Base-by-base conservation (phyloP, 2,888 invertebrate species). In the Lochmaea capreae region DNA sequence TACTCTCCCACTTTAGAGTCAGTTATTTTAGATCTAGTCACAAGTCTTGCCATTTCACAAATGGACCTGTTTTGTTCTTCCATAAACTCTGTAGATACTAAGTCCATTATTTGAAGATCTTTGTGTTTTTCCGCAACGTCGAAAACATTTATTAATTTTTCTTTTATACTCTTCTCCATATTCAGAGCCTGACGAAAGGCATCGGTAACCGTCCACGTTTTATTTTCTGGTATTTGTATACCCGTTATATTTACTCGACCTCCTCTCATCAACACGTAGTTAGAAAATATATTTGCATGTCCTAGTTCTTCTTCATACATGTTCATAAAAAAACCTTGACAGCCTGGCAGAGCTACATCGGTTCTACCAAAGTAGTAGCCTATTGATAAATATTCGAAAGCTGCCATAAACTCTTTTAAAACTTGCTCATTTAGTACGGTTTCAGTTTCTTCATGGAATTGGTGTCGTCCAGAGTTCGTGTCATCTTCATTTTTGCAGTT, bases 311-410 rank as follows among this genome's bases (percentile, higher is more conserved):
- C 89, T 16, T 86, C 74, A 78, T 89, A 87, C 89, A 90, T 89
- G 77, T 86, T 85, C 78, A 85, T 86, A 76, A 89, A 89, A 78
- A 86, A 89, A 14, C 87, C 84, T 63, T 86, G 83, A 75, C 85
- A 85, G 5, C 87, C 87, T 12, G 88, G 87, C 43, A 89, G 80
- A 22, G 89, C 87, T 65, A 89, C 83, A 43, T 88, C 87, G 0
- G 85, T 87, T 61, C 88, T 83, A 14, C 88, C 88, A 74, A 89
- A 89, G 81, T 87, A 88, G 73, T 85, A 82, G 85, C 91, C 89
- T 91, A 92, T 90, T 11, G 91, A 89, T 76, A 92, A 84, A 84
- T 92, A 92, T 65, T 88, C 87, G 83, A 90, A 91, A 78, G 89
- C 89, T 18, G 92, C 91, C 76, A 89, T 89, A 14, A 92, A 86